Conservation (phyloP, 2,888 invertebrate genomes). For the Cordilura impudica region DNA sequence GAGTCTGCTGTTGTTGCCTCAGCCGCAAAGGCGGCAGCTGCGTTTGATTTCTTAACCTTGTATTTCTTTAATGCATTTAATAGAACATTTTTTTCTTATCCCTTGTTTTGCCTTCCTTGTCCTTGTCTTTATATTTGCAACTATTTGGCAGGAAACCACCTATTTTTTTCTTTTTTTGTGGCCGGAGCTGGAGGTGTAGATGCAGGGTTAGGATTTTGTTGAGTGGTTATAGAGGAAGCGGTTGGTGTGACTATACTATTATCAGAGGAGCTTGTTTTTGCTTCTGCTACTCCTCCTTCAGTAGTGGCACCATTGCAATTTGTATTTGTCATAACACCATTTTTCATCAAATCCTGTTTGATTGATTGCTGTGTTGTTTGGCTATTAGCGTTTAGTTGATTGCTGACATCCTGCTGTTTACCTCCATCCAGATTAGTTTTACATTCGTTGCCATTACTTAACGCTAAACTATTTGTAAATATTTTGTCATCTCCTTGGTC, state of each 20-base stretch:
- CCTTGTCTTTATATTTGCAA: constrained; percentile 76
- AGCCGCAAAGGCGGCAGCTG: not conserved
- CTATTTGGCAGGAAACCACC: constrained; percentile 77
- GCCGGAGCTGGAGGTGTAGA: constrained; percentile 30
- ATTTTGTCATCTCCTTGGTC: too few relatives aligned
- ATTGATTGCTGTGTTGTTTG: constrained; percentile 23
- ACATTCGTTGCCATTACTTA: constrained; percentile 43
- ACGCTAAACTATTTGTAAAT: constrained; percentile 38
- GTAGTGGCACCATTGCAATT: constrained; percentile 12
- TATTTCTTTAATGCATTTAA: constrained; percentile 76
- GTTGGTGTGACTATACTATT: constrained; percentile 10
- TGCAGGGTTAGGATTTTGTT: constrained; percentile 37
- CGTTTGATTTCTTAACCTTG: constrained; percentile 73
- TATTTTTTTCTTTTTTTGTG: constrained; percentile 76
- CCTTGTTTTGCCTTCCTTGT: constrained; percentile 72
- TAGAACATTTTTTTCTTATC: constrained; percentile 72
- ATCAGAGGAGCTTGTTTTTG: not conserved
- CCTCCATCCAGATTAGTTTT: not conserved
- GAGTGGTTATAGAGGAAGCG: constrained; percentile 8
- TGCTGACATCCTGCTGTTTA: not conserved
- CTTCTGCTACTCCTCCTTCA: constrained; percentile 22
- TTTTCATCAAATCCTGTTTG: constrained; percentile 30
- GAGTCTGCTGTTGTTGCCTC: constrained; percentile 68
- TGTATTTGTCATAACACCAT: constrained; percentile 28
- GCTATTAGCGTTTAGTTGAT: constrained; percentile 42